Evolutionary conservation across 2,797 vertebrate species (phyloP).

Genomic region (Hafferia zeledoni): DNA sequence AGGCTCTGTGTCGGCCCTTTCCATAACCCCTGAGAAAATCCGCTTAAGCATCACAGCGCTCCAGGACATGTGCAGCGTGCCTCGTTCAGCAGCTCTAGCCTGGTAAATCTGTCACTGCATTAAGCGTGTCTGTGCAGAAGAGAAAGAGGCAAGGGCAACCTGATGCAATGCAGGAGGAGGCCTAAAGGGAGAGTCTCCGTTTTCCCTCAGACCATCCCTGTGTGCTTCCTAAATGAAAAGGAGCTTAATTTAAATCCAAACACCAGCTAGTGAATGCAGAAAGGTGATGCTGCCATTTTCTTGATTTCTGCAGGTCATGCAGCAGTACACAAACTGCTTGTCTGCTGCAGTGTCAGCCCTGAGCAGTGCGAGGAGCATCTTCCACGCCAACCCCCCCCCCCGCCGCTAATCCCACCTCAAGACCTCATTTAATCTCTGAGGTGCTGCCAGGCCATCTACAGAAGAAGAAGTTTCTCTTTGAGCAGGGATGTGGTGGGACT

Average conservation of each 20-base stretch:
- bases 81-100: not conserved
- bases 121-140: not conserved
- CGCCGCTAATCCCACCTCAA: not conserved
- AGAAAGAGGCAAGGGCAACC: not conserved
- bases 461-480: not conserved
- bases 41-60: not conserved
- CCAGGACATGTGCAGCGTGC: not conserved
- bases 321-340: not conserved
- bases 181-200: not conserved
- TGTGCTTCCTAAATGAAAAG: not conserved
- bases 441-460: not conserved
- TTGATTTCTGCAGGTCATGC: not conserved
- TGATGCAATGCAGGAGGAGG: not conserved
- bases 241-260: not conserved
- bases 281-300: not conserved
- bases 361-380: not conserved
- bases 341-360: not conserved
- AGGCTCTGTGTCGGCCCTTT: not conserved
- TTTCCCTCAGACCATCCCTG: not conserved
- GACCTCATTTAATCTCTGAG: not conserved
- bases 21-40: not conserved
- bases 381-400: not conserved
- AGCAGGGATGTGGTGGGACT: not conserved
- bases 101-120: not conserved
- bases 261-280: not conserved